phyloP scores from a whole-genome alignment of 2,113 vertebrate genomes.

The Opisthocomus hoazin region DNA sequence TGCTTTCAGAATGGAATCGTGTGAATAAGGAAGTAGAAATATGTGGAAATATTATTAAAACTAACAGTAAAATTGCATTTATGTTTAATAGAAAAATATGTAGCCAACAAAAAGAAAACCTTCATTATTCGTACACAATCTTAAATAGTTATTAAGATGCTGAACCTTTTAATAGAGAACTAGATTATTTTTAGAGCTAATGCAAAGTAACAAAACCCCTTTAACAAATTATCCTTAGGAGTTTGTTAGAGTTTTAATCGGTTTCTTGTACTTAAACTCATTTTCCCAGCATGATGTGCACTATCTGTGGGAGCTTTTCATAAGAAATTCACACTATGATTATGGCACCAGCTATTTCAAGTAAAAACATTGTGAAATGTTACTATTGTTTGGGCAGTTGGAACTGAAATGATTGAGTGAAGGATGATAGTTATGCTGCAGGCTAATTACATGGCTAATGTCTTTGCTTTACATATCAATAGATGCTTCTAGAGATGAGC shows the following conservation, averaged over 20 bases:
- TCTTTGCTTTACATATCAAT: slow-evolving; percentile 73
- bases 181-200: slow-evolving; percentile 65
- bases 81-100: slow-evolving; percentile 10
- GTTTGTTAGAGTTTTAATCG: slow-evolving; percentile 72
- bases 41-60: slow-evolving; percentile 1
- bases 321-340: slow-evolving; percentile 69
- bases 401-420: slow-evolving; percentile 61
- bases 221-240: slow-evolving; percentile 69
- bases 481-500: slow-evolving; percentile 65
- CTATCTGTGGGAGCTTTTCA: slow-evolving; percentile 68
- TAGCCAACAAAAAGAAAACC: slow-evolving; percentile 1
- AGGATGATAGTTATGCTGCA: slow-evolving; percentile 61
- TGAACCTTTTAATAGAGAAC: slow-evolving; percentile 53
- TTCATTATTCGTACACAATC: slow-evolving; percentile 24
- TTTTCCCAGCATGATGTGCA: slow-evolving; percentile 67
- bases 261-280: slow-evolving; percentile 70
- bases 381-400: slow-evolving; percentile 66
- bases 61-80: not conserved
- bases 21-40: slow-evolving; percentile 12
- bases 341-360: slow-evolving; percentile 62
- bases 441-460: slow-evolving; percentile 69
- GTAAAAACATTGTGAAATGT: slow-evolving; percentile 70
- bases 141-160: slow-evolving; percentile 46
- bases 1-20: not conserved
- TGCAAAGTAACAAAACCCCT: slow-evolving; percentile 63